Conservation (phyloP, 2,888 invertebrate genomes). For the Limnephilus marmoratus region DNA sequence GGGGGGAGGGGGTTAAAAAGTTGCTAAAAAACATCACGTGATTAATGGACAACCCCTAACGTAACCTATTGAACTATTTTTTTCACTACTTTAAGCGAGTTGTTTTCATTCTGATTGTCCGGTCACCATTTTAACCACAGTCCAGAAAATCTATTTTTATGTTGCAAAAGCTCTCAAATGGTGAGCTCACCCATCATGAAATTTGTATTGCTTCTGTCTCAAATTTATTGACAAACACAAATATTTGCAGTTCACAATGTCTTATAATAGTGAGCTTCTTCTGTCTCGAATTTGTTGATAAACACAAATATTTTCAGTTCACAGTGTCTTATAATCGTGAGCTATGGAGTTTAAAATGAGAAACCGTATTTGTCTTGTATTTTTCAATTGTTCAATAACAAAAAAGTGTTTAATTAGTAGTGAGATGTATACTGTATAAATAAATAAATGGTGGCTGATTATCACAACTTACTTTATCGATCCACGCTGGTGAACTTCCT, state of each 20-base stretch:
- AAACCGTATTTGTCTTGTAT: not conserved
- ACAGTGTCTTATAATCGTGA: too few relatives aligned
- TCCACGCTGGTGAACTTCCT: constrained; percentile 85
- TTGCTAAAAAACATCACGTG: too few relatives aligned
- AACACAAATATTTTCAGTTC: not conserved
- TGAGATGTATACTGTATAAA: not conserved
- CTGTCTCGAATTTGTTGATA: not conserved
- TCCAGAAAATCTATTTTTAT: not conserved
- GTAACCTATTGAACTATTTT: too few relatives aligned
- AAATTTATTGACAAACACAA: not conserved
- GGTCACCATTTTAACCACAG: not conserved
- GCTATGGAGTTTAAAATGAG: not conserved
- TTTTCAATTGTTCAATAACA: not conserved
- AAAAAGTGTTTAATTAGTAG: not conserved
- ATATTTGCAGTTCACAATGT: not conserved
- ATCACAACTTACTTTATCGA: constrained; percentile 83
- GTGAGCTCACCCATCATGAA: not conserved
- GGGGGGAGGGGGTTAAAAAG: too few relatives aligned
- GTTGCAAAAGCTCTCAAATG: not conserved
- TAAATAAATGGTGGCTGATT: not conserved
- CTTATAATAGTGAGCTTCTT: not conserved
- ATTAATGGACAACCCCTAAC: too few relatives aligned
- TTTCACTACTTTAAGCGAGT: too few relatives aligned
- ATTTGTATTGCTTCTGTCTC: not conserved
- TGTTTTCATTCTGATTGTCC: too few relatives aligned